These are phyloP conservation scores for Eustalomyia histrio DNA, from an alignment of 2,888 invertebrate genomes.

Conservation along the genomic window DNA sequence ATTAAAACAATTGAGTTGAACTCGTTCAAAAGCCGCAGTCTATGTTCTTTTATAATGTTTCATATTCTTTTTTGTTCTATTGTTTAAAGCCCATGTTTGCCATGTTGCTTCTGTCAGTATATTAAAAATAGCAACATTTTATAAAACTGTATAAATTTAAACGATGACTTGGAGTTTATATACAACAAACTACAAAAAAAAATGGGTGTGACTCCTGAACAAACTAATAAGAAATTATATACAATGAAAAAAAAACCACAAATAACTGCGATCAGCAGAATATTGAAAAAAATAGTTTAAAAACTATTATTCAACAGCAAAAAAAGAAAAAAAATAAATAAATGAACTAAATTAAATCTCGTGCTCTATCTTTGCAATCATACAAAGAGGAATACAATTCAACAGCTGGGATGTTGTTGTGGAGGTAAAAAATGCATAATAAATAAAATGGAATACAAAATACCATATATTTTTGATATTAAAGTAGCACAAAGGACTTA, in stretches of 20 bases:
- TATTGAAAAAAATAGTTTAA: slow-evolving; percentile 31
- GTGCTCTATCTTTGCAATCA: slow-evolving; percentile 22
- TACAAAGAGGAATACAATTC: slow-evolving; percentile 12
- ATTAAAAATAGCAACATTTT: slow-evolving; percentile 52
- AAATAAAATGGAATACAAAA: too few relatives aligned
- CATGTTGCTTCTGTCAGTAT: slow-evolving; percentile 38
- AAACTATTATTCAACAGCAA: slow-evolving; percentile 32
- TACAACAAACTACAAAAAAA: slow-evolving; percentile 9
- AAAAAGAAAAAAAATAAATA: not conserved
- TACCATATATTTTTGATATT: too few relatives aligned
- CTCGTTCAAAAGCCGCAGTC: slow-evolving; percentile 51
- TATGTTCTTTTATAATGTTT: slow-evolving; percentile 46
- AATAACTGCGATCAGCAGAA: slow-evolving; percentile 27
- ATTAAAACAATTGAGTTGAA: slow-evolving; percentile 50
- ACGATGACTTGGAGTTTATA: slow-evolving; percentile 36
- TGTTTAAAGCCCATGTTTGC: slow-evolving; percentile 43
- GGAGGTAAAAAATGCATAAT: not conserved
- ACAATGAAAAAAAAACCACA: slow-evolving; percentile 4
- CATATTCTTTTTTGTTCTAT: slow-evolving; percentile 26
- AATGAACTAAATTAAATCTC: slow-evolving; percentile 1
- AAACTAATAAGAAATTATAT: slow-evolving; percentile 42
- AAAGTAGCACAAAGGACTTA: too few relatives aligned
- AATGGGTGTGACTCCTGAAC: slow-evolving; percentile 14
- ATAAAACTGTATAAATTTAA: slow-evolving; percentile 39
- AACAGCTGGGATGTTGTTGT: slow-evolving; percentile 28